Evolutionary conservation across 2,888 invertebrate species (phyloP).

Genomic region (Arrhopalites spinosus): DNA sequence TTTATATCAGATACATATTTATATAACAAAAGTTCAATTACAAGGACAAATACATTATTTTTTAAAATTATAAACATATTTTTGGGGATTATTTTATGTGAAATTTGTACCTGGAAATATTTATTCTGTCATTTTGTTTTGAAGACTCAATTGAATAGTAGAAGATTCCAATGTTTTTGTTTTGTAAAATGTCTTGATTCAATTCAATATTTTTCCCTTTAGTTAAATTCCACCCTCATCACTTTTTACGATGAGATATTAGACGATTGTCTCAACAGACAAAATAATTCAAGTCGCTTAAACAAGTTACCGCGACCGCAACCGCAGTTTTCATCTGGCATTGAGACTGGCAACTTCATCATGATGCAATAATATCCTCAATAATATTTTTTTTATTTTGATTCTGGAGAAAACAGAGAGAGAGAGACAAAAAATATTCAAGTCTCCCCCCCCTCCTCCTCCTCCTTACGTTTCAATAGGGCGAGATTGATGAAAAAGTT

Average conservation of each 20-base stretch:
- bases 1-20: too few relatives aligned
- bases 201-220: neutral
- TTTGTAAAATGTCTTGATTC: neutral
- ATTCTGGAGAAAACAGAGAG: neutral
- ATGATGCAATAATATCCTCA: constrained; percentile 2
- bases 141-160: constrained; percentile 3
- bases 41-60: too few relatives aligned
- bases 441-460: too few relatives aligned
- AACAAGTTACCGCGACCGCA: constrained; percentile 12
- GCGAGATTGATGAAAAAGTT: constrained; percentile 10
- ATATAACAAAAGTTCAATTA: too few relatives aligned
- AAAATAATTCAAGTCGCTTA: neutral
- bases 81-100: too few relatives aligned
- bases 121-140: neutral
- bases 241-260: neutral
- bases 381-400: neutral
- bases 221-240: neutral
- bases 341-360: constrained; percentile 17
- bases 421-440: constrained; percentile 5
- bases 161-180: neutral
- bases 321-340: constrained; percentile 18
- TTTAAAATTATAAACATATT: too few relatives aligned
- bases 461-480: too few relatives aligned
- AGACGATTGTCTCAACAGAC: neutral
- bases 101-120: too few relatives aligned